Base-by-base conservation (phyloP, 2,888 invertebrate species). In the Cantharis rustica region DNA sequence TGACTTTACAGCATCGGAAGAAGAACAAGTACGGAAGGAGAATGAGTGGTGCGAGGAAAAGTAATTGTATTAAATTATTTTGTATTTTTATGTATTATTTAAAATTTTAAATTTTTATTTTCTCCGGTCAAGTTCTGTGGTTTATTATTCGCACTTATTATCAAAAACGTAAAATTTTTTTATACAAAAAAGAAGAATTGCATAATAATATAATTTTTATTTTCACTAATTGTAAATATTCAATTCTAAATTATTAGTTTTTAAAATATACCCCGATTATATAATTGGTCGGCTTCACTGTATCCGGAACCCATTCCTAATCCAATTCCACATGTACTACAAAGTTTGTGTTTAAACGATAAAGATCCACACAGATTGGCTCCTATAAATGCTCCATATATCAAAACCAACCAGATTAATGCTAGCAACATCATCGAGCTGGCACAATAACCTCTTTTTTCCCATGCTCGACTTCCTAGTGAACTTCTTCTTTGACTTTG, bases 11-110 rank as follows among this genome's bases (percentile, higher is more conserved):
- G 95, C 98, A 2, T 94, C 96, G 61, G 99, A 99, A 87, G 99
- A 99, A 88, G 98, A 98, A 84, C 98, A 98, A 89, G 97, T 98
- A n/a, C 94, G 96, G 84, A 97, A 96, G 86, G 97, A 97, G 86
- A 97, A 97, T 88, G 97, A 97, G 86, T 97, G 97, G 97, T 96
- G 96, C 86, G 96, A 96, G 88, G 96, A 96, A 84, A 95, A 96
- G 88, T 96, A 89, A 88, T 66, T 5, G 7, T 47, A 47, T 47
- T 47, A 47, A n/a, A 47, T 47, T 47, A 47, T 47, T 66, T 66
- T 66, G 63, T 66, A n/a, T 66, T 47, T 47, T 47, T 47, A 47
- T n/a, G 47, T 47, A 47, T 47, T 47, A 47, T 47, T 47, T 47
- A n/a, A 47, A 47, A 47, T 47, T 47, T 47, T 47, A 47, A 47